Evolutionary conservation across 2,797 vertebrate genomes (phyloP).

Genomic region (Champsocephalus gunnari): DNA sequence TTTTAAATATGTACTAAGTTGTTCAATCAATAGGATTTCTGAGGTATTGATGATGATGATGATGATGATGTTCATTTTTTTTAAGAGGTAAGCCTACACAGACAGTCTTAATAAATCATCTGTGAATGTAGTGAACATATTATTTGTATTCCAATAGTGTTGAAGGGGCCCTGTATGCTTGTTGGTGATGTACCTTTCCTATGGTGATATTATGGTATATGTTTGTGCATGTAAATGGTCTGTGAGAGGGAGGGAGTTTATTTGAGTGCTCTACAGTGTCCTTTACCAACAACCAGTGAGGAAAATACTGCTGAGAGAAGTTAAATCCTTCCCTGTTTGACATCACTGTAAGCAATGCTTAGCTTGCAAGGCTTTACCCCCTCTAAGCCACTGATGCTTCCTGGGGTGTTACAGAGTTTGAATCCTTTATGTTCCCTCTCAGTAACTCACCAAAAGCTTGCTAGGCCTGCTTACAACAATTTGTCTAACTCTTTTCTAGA

Average conservation of each 20-base stretch:
- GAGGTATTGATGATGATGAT: not conserved
- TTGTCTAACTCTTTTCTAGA: constrained; percentile 71
- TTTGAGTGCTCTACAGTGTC: not conserved
- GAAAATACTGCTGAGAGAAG: constrained; percentile 22
- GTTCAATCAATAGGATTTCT: not conserved
- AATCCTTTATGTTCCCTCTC: constrained; percentile 59
- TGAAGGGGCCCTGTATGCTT: not conserved
- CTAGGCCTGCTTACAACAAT: constrained; percentile 63
- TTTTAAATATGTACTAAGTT: not conserved
- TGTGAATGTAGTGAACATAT: not conserved
- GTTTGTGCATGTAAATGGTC: too few relatives aligned
- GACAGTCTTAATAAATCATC: not conserved
- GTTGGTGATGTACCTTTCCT: too few relatives aligned
- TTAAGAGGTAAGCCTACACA: too few relatives aligned
- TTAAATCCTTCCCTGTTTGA: constrained; percentile 31
- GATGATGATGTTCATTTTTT: not conserved
- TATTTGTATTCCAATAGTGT: not conserved
- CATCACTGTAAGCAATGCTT: constrained; percentile 36
- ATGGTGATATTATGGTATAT: too few relatives aligned
- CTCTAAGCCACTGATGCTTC: constrained; percentile 31
- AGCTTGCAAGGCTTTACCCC: constrained; percentile 31
- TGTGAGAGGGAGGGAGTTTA: too few relatives aligned
- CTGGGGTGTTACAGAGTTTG: constrained; percentile 36
- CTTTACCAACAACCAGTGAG: constrained; percentile 16
- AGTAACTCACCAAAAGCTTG: constrained; percentile 51